Base-by-base conservation (phyloP, 2,797 vertebrate genomes). In the Diplodus sargus region DNA sequence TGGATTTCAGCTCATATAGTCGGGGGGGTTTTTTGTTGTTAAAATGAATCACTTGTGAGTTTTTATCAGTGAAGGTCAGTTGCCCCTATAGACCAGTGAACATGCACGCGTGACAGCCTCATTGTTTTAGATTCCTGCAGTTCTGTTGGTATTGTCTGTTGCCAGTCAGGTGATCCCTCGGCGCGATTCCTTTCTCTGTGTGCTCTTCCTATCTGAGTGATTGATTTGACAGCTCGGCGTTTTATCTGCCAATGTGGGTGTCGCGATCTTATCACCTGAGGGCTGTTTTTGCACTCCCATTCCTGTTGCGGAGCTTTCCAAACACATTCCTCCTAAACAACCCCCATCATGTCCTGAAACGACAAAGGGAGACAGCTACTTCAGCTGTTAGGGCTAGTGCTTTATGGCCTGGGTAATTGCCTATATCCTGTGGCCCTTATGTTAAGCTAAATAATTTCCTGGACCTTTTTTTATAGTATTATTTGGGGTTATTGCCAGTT, bases 251-350 rank as follows among this genome's bases (percentile, higher is more conserved):
- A 85, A 86, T 91, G 89, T 87, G 91, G 91, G 90, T 92, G 90
- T 95, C 70, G 78, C 79, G 94, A 94, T 92, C 92, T 93, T 93
- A 95, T 95, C 93, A 95, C 90, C 93, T 88, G 84, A 90, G 89
- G 91, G 89, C 93, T 90, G 93, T 85, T 92, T 39, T 90, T 90
- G 88, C 84, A 71, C 92, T 92, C 78, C 83, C 79, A 78, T 90
- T 91, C 84, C 87, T 89, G 84, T 84, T 87, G 83, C 76, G 10
- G 69, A 85, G 86, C 88, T 89, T 92, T 90, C 90, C 87, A 90
- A 91, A 93, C 86, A 83, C 91, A 92, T 92, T 93, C 91, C 89
- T 88, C 74, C 85, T 54, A 82, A 92, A 92, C 90, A 91, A 83
- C 92, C 92, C 91, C 87, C 86, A 91, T 94, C 87, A 82, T 87